Evolutionary conservation across 2,797 vertebrate species (phyloP).

Genomic region (Molossus alvarezi): DNA sequence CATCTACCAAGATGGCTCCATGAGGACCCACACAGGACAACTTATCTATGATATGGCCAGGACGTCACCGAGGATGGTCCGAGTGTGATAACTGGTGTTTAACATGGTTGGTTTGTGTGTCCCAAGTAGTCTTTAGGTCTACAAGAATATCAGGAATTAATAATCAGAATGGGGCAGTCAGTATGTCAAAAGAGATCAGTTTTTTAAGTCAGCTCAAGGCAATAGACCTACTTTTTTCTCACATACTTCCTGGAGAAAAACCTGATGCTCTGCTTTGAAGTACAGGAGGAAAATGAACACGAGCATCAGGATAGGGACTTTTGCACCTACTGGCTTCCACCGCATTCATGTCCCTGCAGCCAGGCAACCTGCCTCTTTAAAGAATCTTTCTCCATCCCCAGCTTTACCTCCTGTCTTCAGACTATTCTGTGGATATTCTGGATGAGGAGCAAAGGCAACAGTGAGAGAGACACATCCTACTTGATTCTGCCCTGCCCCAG

Average conservation of each 20-base stretch:
- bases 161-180: not conserved
- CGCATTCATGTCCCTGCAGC: fast-evolving
- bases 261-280: not conserved
- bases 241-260: not conserved
- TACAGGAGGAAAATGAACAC: not conserved
- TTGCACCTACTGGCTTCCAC: not conserved
- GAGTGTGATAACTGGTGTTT: not conserved
- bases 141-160: not conserved
- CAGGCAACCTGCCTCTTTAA: not conserved
- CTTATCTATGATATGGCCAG: not conserved
- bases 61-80: not conserved
- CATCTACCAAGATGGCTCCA: not conserved
- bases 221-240: not conserved
- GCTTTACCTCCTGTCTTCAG: not conserved
- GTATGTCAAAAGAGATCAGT: not conserved
- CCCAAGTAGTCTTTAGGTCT: not conserved
- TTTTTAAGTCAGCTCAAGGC: not conserved
- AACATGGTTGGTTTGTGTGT: not conserved
- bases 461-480: not conserved
- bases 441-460: not conserved
- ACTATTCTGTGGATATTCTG: not conserved
- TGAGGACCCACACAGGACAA: fast-evolving
- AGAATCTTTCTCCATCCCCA: not conserved
- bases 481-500: not conserved
- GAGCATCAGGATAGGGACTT: not conserved